Evolutionary conservation across 2,797 vertebrate species (phyloP).

Genomic region (Glyptemys insculpta): DNA sequence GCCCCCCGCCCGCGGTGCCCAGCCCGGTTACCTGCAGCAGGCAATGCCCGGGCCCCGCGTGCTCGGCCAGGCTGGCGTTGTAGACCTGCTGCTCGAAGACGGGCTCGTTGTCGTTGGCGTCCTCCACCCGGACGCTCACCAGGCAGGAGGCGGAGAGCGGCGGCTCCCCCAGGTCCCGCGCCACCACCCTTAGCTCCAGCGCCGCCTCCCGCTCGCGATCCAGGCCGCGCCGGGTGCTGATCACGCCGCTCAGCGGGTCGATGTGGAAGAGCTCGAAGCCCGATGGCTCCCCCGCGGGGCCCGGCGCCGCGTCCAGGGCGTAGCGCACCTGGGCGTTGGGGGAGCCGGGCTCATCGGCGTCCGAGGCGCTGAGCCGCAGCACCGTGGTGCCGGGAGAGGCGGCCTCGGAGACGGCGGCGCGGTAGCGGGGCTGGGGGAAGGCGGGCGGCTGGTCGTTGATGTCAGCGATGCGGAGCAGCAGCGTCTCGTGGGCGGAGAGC

Average conservation of each 20-base stretch:
- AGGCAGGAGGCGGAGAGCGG: slow-evolving; percentile 85
- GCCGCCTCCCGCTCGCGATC: slow-evolving; percentile 86
- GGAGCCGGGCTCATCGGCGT: slow-evolving; percentile 86
- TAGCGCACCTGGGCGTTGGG: slow-evolving; percentile 86
- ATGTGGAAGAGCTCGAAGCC: slow-evolving; percentile 77
- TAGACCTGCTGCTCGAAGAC: slow-evolving; percentile 89
- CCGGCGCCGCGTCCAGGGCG: slow-evolving; percentile 68
- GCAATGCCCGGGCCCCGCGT: slow-evolving; percentile 83
- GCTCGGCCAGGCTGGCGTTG: slow-evolving; percentile 87
- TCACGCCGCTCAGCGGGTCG: slow-evolving; percentile 84
- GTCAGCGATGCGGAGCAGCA: slow-evolving; percentile 87
- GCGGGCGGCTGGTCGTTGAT: slow-evolving; percentile 88
- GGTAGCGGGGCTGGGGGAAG: slow-evolving; percentile 83
- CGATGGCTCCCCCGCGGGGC: not conserved
- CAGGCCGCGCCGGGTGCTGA: slow-evolving; percentile 82
- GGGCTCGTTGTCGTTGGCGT: slow-evolving; percentile 94
- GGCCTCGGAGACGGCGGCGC: slow-evolving; percentile 85
- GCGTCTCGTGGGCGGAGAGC: slow-evolving; percentile 79
- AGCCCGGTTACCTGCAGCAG: slow-evolving; percentile 88
- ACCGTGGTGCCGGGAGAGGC: slow-evolving; percentile 84
- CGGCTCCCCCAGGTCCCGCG: slow-evolving; percentile 86
- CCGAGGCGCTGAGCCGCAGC: slow-evolving; percentile 85
- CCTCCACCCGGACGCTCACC: slow-evolving; percentile 85
- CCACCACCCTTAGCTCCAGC: slow-evolving; percentile 87
- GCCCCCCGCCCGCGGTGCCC: not conserved